A percentile compares a stretch with the other conserved stretches of the same genome.
These are phyloP conservation scores for Mythimna lalbum DNA, from an alignment of 2,888 invertebrate species.

Conservation along the genomic window DNA sequence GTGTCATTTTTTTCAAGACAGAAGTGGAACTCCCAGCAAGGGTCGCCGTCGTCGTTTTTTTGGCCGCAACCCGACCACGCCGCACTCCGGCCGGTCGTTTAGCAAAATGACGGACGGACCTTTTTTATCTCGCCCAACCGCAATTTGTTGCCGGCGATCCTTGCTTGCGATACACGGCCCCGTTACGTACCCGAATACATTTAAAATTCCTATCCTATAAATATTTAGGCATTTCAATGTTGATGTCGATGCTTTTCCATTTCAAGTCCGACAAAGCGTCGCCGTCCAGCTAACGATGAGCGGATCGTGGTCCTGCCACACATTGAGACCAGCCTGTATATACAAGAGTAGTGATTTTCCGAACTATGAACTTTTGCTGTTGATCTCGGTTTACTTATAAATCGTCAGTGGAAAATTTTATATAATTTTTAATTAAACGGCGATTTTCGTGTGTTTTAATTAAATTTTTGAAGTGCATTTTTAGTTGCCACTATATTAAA, in stretches of 20 bases:
- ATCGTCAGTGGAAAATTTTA: too few species aligned
- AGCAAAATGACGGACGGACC: constrained; percentile 89
- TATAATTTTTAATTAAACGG: too few species aligned
- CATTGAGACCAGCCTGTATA: too few species aligned
- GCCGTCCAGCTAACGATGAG: constrained; percentile 44
- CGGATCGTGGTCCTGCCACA: not conserved
- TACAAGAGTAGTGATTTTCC: too few species aligned
- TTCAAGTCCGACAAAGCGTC: constrained; percentile 56
- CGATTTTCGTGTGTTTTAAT: too few species aligned
- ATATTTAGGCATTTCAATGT: constrained; percentile 78
- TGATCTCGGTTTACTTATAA: too few species aligned
- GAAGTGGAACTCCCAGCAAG: constrained; percentile 67
- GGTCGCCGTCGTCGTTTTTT: constrained; percentile 78
- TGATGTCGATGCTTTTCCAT: constrained; percentile 73
- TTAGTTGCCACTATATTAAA: too few species aligned
- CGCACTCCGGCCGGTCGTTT: constrained; percentile 83
- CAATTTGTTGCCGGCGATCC: constrained; percentile 88
- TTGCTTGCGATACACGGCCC: constrained; percentile 82
- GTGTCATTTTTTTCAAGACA: constrained; percentile 81
- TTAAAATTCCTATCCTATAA: constrained; percentile 83
- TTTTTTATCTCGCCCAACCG: constrained; percentile 89
- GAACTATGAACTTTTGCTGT: too few species aligned
- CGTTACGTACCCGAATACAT: constrained; percentile 77
- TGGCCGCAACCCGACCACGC: constrained; percentile 75
- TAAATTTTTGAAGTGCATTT: too few species aligned